Conservation (phyloP, 2,888 invertebrate genomes). For the Euzetes globulus region DNA sequence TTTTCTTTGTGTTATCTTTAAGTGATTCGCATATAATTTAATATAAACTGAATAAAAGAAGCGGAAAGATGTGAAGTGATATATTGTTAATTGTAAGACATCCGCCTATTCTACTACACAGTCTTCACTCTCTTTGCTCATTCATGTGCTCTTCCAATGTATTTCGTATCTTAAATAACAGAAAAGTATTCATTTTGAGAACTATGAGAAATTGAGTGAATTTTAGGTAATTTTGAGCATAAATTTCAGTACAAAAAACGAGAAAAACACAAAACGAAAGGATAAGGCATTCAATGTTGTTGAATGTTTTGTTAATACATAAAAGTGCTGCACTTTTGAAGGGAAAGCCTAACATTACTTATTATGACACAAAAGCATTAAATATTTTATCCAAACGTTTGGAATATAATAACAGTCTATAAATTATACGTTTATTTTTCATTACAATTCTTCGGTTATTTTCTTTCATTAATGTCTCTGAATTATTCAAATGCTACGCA, state of each 20-base stretch:
- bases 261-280: neutral
- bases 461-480: conserved; percentile 8
- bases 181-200: neutral
- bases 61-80: conserved; percentile 22
- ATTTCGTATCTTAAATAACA: neutral
- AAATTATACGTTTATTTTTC: conserved; percentile 5
- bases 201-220: neutral
- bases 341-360: neutral
- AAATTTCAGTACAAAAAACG: neutral
- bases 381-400: conserved; percentile 16
- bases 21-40: conserved; percentile 19
- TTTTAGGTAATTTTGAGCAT: neutral
- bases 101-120: neutral
- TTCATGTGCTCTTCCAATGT: neutral
- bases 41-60: conserved; percentile 9
- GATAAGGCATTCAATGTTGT: no score
- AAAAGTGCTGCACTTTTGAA: neutral
- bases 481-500: neutral
- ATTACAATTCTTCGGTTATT: neutral
- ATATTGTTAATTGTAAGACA: conserved; percentile 25
- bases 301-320: conserved; percentile 18
- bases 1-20: neutral
- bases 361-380: conserved; percentile 12
- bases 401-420: conserved; percentile 1
- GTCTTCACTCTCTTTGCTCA: neutral